Conservation (phyloP, 2,888 invertebrate species). For the Lycophotia porphyrea region DNA sequence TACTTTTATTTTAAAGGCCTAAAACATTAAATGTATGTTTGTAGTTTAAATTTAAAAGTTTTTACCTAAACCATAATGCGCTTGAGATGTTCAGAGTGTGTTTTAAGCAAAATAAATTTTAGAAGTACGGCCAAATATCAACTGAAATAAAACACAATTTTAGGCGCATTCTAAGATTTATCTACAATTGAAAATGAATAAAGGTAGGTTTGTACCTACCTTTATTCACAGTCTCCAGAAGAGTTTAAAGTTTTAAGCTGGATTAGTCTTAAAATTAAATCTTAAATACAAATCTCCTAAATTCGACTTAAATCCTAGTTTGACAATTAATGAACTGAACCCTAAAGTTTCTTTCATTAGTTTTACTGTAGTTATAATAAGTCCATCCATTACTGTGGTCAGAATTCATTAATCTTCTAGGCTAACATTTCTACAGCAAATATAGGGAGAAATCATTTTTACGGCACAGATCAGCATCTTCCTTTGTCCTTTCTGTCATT, state of each 20-base stretch:
- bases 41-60: too few relatives aligned
- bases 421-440: background rate
- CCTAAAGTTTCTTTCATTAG: background rate
- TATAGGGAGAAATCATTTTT: background rate
- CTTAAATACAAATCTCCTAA: background rate
- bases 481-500: background rate
- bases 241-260: background rate
- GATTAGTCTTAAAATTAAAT: background rate
- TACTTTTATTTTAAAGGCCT: background rate
- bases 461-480: background rate
- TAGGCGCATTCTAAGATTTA: background rate
- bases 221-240: conserved; percentile 4
- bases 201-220: too few relatives aligned
- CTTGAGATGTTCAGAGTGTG: background rate
- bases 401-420: conserved; percentile 6
- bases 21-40: too few relatives aligned
- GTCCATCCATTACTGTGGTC: conserved; percentile 2
- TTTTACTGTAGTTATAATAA: background rate
- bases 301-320: conserved; percentile 5
- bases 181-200: background rate
- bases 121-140: background rate
- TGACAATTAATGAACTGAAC: conserved; percentile 5
- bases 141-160: background rate
- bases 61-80: too few relatives aligned
- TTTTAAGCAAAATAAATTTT: background rate